A percentile compares a stretch with the other conserved stretches of the same genome.
phyloP scores from a whole-genome alignment of 2,888 invertebrate species.

The Polia nebulosa region DNA sequence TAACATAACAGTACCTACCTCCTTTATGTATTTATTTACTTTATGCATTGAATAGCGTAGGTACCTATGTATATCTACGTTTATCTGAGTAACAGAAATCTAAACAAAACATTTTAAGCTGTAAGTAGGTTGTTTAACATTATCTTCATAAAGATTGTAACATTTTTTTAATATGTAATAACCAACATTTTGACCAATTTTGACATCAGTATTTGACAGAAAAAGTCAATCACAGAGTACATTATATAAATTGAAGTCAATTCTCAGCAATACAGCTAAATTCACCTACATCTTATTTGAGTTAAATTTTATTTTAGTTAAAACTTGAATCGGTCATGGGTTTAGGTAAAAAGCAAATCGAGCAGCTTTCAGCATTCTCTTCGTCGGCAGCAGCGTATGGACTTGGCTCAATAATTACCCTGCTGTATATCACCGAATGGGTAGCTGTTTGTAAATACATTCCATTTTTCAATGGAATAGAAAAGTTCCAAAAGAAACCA shows the following conservation, averaged over 20 bases:
- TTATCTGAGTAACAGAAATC: background rate
- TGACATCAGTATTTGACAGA: slow-evolving; percentile 38
- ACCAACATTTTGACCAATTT: background rate
- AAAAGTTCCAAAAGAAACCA: slow-evolving; percentile 44
- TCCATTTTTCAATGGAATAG: slow-evolving; percentile 89
- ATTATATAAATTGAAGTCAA: background rate
- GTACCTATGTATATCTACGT: background rate
- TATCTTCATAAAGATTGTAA: background rate
- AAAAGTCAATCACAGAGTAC: no score
- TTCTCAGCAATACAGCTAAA: background rate
- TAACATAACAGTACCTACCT: slow-evolving; percentile 18
- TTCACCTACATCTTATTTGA: background rate
- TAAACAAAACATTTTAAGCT: background rate
- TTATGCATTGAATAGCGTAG: background rate
- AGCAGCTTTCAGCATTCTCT: slow-evolving; percentile 85
- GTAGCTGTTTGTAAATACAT: slow-evolving; percentile 92
- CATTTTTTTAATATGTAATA: background rate
- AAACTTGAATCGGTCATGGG: slow-evolving; percentile 60
- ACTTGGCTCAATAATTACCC: slow-evolving; percentile 86
- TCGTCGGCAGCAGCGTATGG: slow-evolving; percentile 92
- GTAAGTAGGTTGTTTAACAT: background rate
- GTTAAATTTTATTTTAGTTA: background rate
- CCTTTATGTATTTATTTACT: background rate
- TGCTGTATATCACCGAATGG: slow-evolving; percentile 95
- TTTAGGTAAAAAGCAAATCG: slow-evolving; percentile 91